Conservation (phyloP, 35 echinoderm and acorn worm genomes). For the Patiria miniata region DNA sequence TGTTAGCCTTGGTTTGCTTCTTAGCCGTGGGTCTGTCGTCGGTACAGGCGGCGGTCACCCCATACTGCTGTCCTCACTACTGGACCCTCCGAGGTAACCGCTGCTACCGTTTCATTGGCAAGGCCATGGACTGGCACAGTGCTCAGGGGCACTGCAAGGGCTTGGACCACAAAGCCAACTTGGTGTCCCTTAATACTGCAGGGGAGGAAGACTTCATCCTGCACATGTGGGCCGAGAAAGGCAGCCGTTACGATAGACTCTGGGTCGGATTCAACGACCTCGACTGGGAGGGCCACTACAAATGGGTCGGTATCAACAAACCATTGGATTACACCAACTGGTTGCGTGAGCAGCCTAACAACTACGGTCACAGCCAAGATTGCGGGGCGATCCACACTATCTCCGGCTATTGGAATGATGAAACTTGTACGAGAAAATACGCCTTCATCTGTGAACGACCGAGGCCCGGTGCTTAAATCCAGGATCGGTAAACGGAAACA, state of each 20-base stretch:
- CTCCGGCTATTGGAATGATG: neutral
- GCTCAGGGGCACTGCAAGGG: neutral
- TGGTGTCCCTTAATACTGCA: neutral
- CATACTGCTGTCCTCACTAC: neutral
- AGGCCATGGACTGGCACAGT: neutral
- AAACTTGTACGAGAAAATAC: neutral
- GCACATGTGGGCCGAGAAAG: neutral
- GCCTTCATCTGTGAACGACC: neutral
- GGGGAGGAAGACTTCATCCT: neutral
- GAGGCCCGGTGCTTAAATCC: too few relatives aligned
- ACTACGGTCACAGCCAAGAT: neutral
- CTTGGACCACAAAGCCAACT: neutral
- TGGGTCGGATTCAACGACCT: neutral
- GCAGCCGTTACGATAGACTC: neutral
- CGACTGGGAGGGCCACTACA: neutral
- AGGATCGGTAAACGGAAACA: too few relatives aligned
- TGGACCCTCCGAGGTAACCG: neutral
- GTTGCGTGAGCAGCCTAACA: neutral
- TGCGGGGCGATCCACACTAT: neutral
- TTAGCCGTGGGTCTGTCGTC: neutral
- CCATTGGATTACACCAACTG: neutral
- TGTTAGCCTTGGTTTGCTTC: too few relatives aligned
- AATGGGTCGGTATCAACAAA: neutral
- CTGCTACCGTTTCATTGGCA: neutral
- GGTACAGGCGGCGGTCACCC: neutral